These are phyloP conservation scores for Pemphredon lugubris DNA, from an alignment of 2,888 invertebrate genomes.

Conservation along the genomic window DNA sequence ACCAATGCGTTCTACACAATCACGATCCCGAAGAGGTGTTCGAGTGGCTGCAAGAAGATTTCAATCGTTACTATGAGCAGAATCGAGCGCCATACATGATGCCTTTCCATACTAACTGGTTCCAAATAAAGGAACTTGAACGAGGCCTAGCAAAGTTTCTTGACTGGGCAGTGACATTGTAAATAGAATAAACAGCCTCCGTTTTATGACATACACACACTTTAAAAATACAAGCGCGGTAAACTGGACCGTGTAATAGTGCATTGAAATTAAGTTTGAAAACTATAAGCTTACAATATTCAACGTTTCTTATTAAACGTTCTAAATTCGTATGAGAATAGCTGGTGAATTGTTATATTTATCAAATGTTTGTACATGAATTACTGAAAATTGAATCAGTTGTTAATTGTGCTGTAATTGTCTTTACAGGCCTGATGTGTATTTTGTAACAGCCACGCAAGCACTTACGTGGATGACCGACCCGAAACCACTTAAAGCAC, in stretches of 20 bases:
- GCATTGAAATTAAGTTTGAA: too few species aligned
- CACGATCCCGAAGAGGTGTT: constrained; percentile 90
- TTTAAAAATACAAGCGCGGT: too few species aligned
- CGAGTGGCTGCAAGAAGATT: constrained; percentile 95
- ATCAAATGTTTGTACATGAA: too few species aligned
- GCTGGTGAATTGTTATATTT: too few species aligned
- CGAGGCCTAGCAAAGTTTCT: constrained; percentile 92
- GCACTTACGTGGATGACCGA: constrained; percentile 95
- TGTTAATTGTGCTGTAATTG: background rate
- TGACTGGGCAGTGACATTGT: constrained; percentile 89
- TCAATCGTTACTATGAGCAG: constrained; percentile 91
- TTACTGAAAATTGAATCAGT: background rate
- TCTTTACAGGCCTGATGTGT: constrained; percentile 88
- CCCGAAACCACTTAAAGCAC: constrained; percentile 87
- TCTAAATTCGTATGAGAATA: too few species aligned
- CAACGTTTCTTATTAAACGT: too few species aligned
- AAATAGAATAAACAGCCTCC: constrained; percentile 79
- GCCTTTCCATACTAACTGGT: constrained; percentile 98
- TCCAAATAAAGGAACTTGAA: constrained; percentile 92
- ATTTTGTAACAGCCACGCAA: constrained; percentile 93
- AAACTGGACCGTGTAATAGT: too few species aligned
- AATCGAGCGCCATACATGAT: constrained; percentile 96
- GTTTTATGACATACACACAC: background rate
- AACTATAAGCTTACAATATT: too few species aligned
- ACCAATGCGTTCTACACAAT: constrained; percentile 95